Percentiles rank a stretch among this genome's conserved stretches.
These are phyloP conservation scores for Pelagia noctiluca DNA, from an alignment of 30 jellyfish, hydroid and myxozoan genomes.

Conservation along the genomic window DNA sequence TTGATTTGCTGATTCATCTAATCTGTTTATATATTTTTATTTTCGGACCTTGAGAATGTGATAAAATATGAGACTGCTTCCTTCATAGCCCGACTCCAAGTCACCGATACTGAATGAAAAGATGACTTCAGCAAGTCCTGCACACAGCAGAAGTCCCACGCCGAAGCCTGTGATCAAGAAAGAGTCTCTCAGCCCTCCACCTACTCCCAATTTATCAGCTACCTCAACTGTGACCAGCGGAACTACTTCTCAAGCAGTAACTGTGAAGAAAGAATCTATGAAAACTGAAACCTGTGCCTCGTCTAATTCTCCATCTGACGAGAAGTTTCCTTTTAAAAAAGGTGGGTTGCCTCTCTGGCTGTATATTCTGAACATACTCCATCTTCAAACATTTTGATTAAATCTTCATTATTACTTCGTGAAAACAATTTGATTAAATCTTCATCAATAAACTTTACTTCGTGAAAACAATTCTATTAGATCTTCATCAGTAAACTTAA, in stretches of 20 bases:
- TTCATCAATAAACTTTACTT: too few relatives aligned
- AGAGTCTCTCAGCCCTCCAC: slow-evolving; percentile 57
- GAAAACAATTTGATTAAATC: too few relatives aligned
- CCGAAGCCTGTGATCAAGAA: slow-evolving; percentile 64
- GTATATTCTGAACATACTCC: neutral
- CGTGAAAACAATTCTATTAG: too few relatives aligned
- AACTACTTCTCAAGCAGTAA: slow-evolving; percentile 5
- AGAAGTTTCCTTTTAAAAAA: slow-evolving; percentile 75
- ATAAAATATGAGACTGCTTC: too few relatives aligned
- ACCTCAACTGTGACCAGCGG: neutral
- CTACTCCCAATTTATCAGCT: slow-evolving; percentile 27
- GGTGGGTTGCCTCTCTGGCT: slow-evolving; percentile 12
- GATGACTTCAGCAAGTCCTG: slow-evolving; percentile 33
- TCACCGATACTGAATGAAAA: slow-evolving; percentile 59
- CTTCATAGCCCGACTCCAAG: slow-evolving; percentile 42
- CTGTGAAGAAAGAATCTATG: slow-evolving; percentile 37
- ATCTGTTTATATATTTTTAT: too few relatives aligned
- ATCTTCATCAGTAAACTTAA: too few relatives aligned
- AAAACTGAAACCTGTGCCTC: slow-evolving; percentile 27
- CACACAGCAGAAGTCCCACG: slow-evolving; percentile 62
- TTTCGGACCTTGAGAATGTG: too few relatives aligned
- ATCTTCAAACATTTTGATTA: too few relatives aligned
- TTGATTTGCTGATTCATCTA: too few relatives aligned
- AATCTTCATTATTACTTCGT: too few relatives aligned
- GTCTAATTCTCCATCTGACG: slow-evolving; percentile 15